Percentiles rank a stretch among this genome's conserved stretches.
Conservation (phyloP, 1,140 invertebrate genomes). For the Panagrolaimus sp. region DNA sequence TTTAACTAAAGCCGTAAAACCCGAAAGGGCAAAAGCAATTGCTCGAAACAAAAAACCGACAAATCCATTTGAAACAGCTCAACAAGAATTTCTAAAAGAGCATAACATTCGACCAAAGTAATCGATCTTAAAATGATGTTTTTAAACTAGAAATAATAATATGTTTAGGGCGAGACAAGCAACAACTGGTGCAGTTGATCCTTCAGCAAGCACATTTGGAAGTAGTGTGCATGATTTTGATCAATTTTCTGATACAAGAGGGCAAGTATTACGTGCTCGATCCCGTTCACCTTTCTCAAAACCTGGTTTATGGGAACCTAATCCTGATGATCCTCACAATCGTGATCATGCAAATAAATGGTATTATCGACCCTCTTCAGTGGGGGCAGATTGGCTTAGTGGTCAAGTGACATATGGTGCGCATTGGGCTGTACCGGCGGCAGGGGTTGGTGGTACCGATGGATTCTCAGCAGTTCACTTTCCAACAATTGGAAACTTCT, state of each 20-base stretch:
- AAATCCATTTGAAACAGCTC: slow-evolving; percentile 11
- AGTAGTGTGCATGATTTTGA: slow-evolving; percentile 26
- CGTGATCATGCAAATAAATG: slow-evolving; percentile 42
- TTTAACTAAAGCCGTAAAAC: background rate
- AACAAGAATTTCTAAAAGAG: background rate
- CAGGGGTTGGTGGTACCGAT: slow-evolving; percentile 24
- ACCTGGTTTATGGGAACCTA: slow-evolving; percentile 41
- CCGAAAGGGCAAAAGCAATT: background rate
- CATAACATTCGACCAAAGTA: slow-evolving; percentile 6
- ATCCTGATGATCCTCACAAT: slow-evolving; percentile 41
- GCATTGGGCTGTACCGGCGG: slow-evolving; percentile 27
- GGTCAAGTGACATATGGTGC: slow-evolving; percentile 33
- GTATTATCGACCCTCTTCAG: slow-evolving; percentile 35
- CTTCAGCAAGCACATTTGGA: no score
- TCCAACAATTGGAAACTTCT: slow-evolving; percentile 24
- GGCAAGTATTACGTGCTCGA: slow-evolving; percentile 25
- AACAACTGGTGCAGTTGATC: no score
- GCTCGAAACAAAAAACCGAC: background rate
- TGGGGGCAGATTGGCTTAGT: slow-evolving; percentile 41
- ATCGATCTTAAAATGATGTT: no score
- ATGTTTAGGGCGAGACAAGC: no score
- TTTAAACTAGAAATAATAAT: no score
- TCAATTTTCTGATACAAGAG: slow-evolving; percentile 19
- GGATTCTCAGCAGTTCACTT: slow-evolving; percentile 26
- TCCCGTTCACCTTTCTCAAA: slow-evolving; percentile 42